Evolutionary conservation across 2,888 invertebrate genomes (phyloP).

Genomic region (Xanthorhoe designata): DNA sequence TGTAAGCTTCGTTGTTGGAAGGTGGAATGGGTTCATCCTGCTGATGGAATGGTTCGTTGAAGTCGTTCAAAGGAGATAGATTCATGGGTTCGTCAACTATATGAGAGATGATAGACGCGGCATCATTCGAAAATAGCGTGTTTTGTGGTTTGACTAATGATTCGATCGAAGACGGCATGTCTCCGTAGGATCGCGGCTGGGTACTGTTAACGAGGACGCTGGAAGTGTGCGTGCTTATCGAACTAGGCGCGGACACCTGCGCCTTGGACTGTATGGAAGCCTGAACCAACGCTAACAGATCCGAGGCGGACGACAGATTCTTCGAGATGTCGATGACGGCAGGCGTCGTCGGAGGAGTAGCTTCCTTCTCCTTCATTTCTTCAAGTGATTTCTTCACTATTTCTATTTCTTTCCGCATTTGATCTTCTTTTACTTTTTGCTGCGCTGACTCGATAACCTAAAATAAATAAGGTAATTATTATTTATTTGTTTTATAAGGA

Average conservation of each 20-base stretch:
- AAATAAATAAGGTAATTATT: constrained; percentile 49
- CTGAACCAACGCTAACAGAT: constrained; percentile 73
- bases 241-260: constrained; percentile 34
- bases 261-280: constrained; percentile 67
- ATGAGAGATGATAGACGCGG: background rate
- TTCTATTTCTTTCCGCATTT: constrained; percentile 85
- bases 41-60: constrained; percentile 21
- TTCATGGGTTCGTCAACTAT: constrained; percentile 22
- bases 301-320: constrained; percentile 67
- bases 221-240: constrained; percentile 41
- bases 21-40: constrained; percentile 23
- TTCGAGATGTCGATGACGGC: constrained; percentile 44
- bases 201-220: constrained; percentile 60
- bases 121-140: constrained; percentile 3
- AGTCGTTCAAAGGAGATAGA: constrained; percentile 12
- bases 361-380: constrained; percentile 56
- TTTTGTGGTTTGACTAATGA: constrained; percentile 24
- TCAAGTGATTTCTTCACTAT: constrained; percentile 80
- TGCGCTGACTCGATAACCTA: constrained; percentile 90
- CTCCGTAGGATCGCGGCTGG: constrained; percentile 74
- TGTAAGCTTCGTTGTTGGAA: constrained; percentile 19
- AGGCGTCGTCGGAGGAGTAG: constrained; percentile 38
- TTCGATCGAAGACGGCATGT: constrained; percentile 49
- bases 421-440: constrained; percentile 88
- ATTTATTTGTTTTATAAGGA: too few species aligned